These are phyloP conservation scores for Xylota segnis DNA, from an alignment of 2,888 invertebrate genomes.

Conservation along the genomic window DNA sequence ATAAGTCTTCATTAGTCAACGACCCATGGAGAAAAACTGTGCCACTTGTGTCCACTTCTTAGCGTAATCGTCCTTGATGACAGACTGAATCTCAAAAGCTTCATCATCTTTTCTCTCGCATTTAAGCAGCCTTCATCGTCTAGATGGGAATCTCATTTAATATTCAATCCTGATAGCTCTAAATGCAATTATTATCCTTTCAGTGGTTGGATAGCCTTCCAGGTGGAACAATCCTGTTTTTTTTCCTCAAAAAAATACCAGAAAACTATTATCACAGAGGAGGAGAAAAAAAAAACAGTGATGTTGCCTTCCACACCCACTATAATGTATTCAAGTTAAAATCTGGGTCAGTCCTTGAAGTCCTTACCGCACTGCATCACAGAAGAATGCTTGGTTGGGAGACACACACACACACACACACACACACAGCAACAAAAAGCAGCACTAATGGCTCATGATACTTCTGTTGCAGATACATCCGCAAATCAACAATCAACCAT, in stretches of 20 bases:
- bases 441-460: slow-evolving; percentile 65
- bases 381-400: not conserved
- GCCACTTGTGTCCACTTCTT: slow-evolving; percentile 11
- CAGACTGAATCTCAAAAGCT: slow-evolving; percentile 12
- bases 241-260: not conserved
- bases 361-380: slow-evolving; percentile 38
- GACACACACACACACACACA: slow-evolving; percentile 1
- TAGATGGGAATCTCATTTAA: not conserved
- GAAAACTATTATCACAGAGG: not conserved
- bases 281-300: too few relatives aligned
- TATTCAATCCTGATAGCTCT: slow-evolving; percentile 33
- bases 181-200: slow-evolving; percentile 31
- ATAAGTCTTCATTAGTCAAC: slow-evolving; percentile 23
- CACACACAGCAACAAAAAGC: slow-evolving; percentile 12
- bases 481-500: slow-evolving; percentile 64
- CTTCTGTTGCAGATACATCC: slow-evolving; percentile 60
- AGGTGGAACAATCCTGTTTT: slow-evolving; percentile 8
- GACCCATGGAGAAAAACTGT: slow-evolving; percentile 14
- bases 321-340: slow-evolving; percentile 38
- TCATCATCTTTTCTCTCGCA: not conserved
- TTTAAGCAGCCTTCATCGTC: slow-evolving; percentile 4
- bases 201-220: slow-evolving; percentile 11
- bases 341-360: slow-evolving; percentile 54
- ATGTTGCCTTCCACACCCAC: not conserved
- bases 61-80: slow-evolving; percentile 17